Percentiles rank a stretch among this genome's conserved stretches.
Conservation (phyloP, 2,113 vertebrate genomes). For the Pseudopodoces humilis region DNA sequence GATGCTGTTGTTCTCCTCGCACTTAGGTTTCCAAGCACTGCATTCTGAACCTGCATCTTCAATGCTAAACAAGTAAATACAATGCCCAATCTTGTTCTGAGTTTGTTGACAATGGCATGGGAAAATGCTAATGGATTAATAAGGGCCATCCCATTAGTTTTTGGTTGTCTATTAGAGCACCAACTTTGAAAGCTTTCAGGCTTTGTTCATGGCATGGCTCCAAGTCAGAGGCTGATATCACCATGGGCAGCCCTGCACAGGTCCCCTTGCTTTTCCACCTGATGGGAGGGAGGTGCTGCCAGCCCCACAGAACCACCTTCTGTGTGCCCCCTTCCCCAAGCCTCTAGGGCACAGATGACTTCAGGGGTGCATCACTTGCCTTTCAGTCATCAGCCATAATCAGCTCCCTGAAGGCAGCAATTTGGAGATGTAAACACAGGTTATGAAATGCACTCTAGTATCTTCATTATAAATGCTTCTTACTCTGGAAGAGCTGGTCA, state of each 20-base stretch:
- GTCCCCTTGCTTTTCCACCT: not conserved
- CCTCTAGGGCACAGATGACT: not conserved
- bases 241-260: slow-evolving; percentile 19
- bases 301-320: not conserved
- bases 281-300: not conserved
- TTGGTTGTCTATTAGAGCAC: not conserved
- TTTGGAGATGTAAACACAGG: not conserved
- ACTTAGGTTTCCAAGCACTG: not conserved
- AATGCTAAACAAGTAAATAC: not conserved
- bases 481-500: not conserved
- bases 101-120: not conserved
- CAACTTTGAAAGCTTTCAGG: not conserved
- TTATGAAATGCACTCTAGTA: not conserved
- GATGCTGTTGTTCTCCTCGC: not conserved
- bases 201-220: not conserved
- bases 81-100: not conserved
- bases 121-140: not conserved
- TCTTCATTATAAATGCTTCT: not conserved
- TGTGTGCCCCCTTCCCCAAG: not conserved
- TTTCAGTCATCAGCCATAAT: not conserved
- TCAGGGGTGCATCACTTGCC: not conserved
- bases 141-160: not conserved
- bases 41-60: not conserved
- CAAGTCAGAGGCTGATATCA: slow-evolving; percentile 4
- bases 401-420: not conserved